A percentile compares a stretch with the other conserved stretches of the same genome.
phyloP scores from a whole-genome alignment of 2,113 vertebrate genomes.

The Lates calcarifer region DNA sequence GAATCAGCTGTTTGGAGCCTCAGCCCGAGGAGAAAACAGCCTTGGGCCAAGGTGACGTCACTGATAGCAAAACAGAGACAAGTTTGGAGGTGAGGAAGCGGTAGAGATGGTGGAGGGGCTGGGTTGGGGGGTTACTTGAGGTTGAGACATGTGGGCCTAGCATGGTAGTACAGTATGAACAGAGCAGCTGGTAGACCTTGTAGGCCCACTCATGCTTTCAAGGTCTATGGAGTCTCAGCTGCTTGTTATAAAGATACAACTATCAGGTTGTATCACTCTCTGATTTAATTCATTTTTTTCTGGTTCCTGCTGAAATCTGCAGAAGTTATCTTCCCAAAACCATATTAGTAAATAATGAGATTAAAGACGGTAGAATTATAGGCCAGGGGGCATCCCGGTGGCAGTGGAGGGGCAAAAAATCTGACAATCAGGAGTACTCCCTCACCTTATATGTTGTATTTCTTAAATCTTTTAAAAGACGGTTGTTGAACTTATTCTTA shows the following conservation, averaged over 20 bases:
- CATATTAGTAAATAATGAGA: background rate
- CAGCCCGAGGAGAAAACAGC: constrained; percentile 82
- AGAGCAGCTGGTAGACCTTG: constrained; percentile 73
- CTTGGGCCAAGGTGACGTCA: constrained; percentile 85
- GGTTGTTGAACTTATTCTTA: no score
- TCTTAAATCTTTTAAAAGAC: background rate
- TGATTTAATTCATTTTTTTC: no score
- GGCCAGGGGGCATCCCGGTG: background rate
- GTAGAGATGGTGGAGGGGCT: constrained; percentile 13
- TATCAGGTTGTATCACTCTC: no score
- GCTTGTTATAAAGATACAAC: constrained; percentile 53
- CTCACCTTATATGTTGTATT: background rate
- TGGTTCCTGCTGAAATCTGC: no score
- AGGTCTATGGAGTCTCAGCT: constrained; percentile 63
- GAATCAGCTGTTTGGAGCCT: constrained; percentile 87
- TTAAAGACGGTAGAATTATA: background rate
- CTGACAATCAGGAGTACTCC: background rate
- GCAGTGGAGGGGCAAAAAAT: no score
- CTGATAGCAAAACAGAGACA: constrained; percentile 85
- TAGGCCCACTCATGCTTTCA: constrained; percentile 63
- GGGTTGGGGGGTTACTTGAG: constrained; percentile 1
- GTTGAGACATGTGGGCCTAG: constrained; percentile 28
- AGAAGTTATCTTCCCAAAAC: background rate
- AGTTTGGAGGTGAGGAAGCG: constrained; percentile 51
- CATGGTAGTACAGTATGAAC: constrained; percentile 72